These are phyloP conservation scores for Tonatia bakeri DNA, from an alignment of 2,113 vertebrate genomes.

Conservation along the genomic window DNA sequence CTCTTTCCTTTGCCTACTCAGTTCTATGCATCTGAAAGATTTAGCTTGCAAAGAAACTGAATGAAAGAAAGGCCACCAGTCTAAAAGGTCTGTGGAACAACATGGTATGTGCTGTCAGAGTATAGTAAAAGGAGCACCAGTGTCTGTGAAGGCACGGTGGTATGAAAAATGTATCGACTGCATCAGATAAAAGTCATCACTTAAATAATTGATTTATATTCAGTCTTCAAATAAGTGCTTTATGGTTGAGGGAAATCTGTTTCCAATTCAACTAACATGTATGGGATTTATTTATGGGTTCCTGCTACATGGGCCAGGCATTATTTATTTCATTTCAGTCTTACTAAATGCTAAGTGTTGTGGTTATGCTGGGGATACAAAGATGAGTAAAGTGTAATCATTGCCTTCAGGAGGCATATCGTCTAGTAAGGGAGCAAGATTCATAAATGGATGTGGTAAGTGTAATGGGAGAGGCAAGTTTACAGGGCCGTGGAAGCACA, in stretches of 20 bases:
- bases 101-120: not conserved
- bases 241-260: not conserved
- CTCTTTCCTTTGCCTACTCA: not conserved
- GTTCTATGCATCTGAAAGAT: slow-evolving; percentile 9
- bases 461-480: not conserved
- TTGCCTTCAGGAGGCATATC: not conserved
- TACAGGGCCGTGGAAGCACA: not conserved
- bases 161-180: not conserved
- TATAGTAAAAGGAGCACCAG: not conserved
- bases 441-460: not conserved
- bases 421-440: not conserved
- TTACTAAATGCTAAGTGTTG: slow-evolving; percentile 4
- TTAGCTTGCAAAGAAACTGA: not conserved
- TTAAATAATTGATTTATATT: not conserved
- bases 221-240: not conserved
- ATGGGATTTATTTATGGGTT: not conserved
- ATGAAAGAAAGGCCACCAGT: not conserved
- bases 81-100: not conserved
- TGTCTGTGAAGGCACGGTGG: not conserved
- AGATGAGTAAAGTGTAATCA: not conserved
- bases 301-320: not conserved
- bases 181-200: not conserved
- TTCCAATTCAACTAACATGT: slow-evolving; percentile 23
- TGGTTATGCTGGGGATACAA: not conserved
- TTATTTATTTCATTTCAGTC: slow-evolving; percentile 8